A percentile compares a stretch with the other conserved stretches of the same genome.
Evolutionary conservation across 2,113 vertebrate species (phyloP).

Genomic region (Eubucco bourcierii): DNA sequence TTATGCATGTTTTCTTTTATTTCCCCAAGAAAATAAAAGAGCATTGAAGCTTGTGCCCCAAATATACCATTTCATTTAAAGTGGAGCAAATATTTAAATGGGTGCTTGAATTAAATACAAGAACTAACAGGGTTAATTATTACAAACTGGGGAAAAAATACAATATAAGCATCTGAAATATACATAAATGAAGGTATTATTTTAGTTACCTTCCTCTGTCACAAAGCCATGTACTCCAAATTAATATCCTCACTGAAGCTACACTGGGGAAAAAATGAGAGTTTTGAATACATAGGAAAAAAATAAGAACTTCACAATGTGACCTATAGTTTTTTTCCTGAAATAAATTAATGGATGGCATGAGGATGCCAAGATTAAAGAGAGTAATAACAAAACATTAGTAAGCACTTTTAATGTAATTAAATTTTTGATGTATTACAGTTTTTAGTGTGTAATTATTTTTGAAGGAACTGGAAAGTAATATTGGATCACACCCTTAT

Average conservation of each 20-base stretch:
- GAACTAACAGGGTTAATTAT: neutral
- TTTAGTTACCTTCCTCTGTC: neutral
- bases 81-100: neutral
- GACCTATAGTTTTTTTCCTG: constrained; percentile 27
- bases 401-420: constrained; percentile 65
- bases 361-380: constrained; percentile 56
- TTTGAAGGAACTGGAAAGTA: constrained; percentile 51
- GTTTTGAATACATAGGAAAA: constrained; percentile 11
- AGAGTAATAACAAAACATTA: constrained; percentile 63
- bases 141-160: neutral
- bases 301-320: constrained; percentile 43
- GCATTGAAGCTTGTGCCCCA: neutral
- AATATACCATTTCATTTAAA: neutral
- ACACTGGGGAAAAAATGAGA: neutral
- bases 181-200: neutral
- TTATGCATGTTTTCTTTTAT: neutral
- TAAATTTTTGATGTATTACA: constrained; percentile 73
- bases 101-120: neutral
- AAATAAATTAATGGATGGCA: constrained; percentile 66
- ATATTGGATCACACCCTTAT: constrained; percentile 45
- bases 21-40: neutral
- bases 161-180: neutral
- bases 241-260: neutral
- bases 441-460: constrained; percentile 52
- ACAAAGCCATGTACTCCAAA: neutral